Evolutionary conservation across 2,888 invertebrate genomes (phyloP), one percentile per base, ranked within the genome.

Genomic region (Serrognathus titanus): DNA sequence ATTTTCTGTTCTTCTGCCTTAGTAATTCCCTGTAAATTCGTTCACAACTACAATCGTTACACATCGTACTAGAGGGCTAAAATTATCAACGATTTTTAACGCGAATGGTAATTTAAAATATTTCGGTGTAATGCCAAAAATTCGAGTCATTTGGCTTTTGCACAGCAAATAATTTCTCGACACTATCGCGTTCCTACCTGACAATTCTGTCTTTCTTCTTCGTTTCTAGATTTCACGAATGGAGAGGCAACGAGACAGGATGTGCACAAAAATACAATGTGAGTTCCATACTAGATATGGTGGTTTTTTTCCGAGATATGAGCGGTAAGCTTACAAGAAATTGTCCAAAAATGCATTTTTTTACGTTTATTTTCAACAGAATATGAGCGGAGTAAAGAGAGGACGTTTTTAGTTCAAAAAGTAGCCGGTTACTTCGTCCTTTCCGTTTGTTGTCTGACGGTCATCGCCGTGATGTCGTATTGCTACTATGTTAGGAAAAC

Each of bases 181-280:
- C 35, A n/a, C 16, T 3, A 16, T 55, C 20, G 46, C 12, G 39
- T 45, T 48, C 7, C n/a, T 16, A 16, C 16, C 16, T 16, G 13
- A 55, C 9, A 48, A 36, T 48, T 54, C 16, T 24, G 7, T 11
- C 12, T 52, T 7, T 24, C 10, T 35, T 37, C 13, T 35, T 35
- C 48, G n/a, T 53, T 36, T 60, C 47, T 36, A 65, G 65, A 47
- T 65, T 56, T 57, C 61, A 65, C 31, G 48, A 47, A 40, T 65
- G 65, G 65, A 61, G 58, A 47, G 61, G 58, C 9, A 51, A 50
- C 8, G 12, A 51, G 8, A 12, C 39, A 8, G 61, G 61, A 1
- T 65, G 65, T 47, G 56, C 61, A 2, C 61, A 63, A 50, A 59
- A 56, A 45, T 55, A 49, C 16, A 36, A 55, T 16, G 49, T 38